These are phyloP conservation scores for Eurois occulta DNA, from an alignment of 2,888 invertebrate genomes.

Conservation along the genomic window DNA sequence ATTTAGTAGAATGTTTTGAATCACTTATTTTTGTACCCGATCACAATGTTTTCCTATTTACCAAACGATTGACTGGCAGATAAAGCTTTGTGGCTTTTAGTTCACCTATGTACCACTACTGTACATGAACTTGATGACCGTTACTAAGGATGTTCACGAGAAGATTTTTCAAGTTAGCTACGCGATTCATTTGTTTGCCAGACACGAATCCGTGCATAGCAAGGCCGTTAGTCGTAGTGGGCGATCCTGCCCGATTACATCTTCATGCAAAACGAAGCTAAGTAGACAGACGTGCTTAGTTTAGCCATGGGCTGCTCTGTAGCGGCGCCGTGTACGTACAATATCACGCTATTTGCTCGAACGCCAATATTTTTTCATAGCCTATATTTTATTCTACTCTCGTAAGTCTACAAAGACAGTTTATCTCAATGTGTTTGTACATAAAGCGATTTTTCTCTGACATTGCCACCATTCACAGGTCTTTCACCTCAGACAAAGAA, in stretches of 20 bases:
- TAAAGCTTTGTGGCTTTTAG: not conserved
- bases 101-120: not conserved
- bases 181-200: not conserved
- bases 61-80: not conserved
- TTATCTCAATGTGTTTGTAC: conserved; percentile 5
- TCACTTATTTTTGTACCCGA: not conserved
- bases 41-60: not conserved
- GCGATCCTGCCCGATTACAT: not conserved
- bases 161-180: not conserved
- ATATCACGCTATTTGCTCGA: not conserved
- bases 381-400: conserved; percentile 1
- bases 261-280: not conserved
- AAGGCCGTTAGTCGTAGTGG: not conserved
- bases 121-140: not conserved
- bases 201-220: not conserved
- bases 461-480: conserved; percentile 10
- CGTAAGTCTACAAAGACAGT: not conserved
- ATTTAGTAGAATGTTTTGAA: not conserved
- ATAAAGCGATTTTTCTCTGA: conserved; percentile 14
- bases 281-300: not conserved
- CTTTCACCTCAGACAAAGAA: conserved; percentile 11
- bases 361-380: not conserved
- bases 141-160: not conserved
- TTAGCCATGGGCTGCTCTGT: not conserved
- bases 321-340: not conserved